phyloP scores from a whole-genome alignment of 2,797 vertebrate species.

The Tadarida brasiliensis region DNA sequence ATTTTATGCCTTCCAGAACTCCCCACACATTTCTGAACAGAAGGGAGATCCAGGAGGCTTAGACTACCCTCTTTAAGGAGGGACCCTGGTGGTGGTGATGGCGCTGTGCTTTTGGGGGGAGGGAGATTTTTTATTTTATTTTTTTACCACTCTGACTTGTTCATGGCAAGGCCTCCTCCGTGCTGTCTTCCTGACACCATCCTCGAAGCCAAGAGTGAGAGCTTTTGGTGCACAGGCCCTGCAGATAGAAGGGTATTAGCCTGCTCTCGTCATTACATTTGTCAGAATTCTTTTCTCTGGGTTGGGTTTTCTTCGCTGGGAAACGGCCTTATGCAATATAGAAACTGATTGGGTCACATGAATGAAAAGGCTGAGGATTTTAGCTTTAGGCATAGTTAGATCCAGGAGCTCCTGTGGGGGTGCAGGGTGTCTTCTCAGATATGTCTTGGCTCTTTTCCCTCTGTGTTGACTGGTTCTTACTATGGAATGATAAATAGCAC shows the following conservation, averaged over 20 bases:
- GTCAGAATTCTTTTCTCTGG: slow-evolving; percentile 38
- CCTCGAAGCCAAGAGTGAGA: background rate
- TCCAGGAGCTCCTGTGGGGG: background rate
- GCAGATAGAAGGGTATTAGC: background rate
- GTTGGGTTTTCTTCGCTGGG: slow-evolving; percentile 47
- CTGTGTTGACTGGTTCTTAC: background rate
- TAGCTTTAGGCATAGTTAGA: background rate
- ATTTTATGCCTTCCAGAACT: background rate
- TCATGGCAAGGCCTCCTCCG: background rate
- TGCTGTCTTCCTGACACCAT: background rate
- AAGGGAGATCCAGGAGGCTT: background rate
- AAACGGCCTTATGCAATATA: background rate
- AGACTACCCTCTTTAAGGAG: background rate
- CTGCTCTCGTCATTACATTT: background rate
- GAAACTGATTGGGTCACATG: background rate
- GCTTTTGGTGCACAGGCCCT: background rate
- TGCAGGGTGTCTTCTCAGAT: background rate
- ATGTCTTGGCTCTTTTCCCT: background rate
- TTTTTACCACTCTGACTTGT: background rate
- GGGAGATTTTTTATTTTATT: background rate
- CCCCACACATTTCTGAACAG: background rate
- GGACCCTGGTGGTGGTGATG: too few relatives aligned
- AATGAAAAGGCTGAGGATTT: background rate
- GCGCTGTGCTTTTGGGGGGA: background rate
- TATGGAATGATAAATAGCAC: background rate